These are phyloP conservation scores for Potamilus streckersoni DNA, from an alignment of 1,140 invertebrate species.

Conservation along the genomic window DNA sequence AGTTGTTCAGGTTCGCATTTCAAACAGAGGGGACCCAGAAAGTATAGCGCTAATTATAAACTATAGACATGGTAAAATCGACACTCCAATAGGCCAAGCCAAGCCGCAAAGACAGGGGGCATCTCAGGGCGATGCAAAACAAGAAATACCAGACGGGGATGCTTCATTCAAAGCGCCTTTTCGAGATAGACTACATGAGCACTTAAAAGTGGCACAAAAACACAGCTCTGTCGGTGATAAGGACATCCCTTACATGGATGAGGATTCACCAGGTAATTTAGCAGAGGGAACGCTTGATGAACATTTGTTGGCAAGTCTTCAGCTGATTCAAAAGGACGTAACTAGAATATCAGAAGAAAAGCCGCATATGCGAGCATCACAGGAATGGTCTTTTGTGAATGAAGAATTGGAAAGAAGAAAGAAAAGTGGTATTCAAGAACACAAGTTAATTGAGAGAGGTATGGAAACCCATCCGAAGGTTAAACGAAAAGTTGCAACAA, in stretches of 20 bases:
- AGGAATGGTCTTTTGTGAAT: conserved; percentile 34
- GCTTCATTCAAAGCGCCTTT: conserved; percentile 5
- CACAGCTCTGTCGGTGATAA: conserved; percentile 1
- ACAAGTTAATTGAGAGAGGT: too few species aligned
- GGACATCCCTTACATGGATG: conserved; percentile 33
- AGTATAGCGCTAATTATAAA: conserved; percentile 4
- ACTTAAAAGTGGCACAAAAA: conserved; percentile 15
- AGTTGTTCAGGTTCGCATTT: conserved; percentile 19
- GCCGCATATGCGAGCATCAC: conserved; percentile 17
- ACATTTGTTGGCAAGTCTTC: conserved; percentile 29
- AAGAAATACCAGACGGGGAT: neutral
- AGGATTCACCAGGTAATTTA: conserved; percentile 20
- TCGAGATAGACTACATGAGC: conserved; percentile 11
- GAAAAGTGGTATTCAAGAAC: too few species aligned
- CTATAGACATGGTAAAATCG: conserved; percentile 1
- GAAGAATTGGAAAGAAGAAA: conserved; percentile 21
- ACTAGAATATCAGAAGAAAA: conserved; percentile 1
- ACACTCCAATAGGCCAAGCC: neutral
- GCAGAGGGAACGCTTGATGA: conserved; percentile 25
- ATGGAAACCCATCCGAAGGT: too few species aligned
- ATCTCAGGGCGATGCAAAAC: neutral
- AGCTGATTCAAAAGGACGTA: conserved; percentile 18
- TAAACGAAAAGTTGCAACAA: too few species aligned
- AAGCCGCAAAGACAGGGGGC: neutral
- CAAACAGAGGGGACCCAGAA: conserved; percentile 14